phyloP scores from a whole-genome alignment of 2,888 invertebrate genomes.

The Andrena camellia region DNA sequence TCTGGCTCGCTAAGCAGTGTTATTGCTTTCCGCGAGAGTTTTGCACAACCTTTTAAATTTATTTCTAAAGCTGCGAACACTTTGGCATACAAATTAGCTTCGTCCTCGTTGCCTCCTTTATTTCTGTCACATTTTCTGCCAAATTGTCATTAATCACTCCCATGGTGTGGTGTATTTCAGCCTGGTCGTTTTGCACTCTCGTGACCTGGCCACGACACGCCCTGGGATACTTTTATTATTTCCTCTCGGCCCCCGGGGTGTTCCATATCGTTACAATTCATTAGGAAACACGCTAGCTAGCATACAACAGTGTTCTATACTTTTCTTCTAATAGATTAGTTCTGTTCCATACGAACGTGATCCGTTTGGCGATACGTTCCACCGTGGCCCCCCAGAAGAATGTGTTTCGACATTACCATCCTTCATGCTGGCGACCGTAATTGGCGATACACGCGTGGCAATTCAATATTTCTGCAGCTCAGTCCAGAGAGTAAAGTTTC shows the following conservation, averaged over 20 bases:
- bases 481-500: too few species aligned
- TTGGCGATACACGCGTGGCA: too few species aligned
- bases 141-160: constrained; percentile 66
- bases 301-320: constrained; percentile 31
- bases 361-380: neutral
- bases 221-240: constrained; percentile 71
- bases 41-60: too few species aligned
- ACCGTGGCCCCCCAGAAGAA: neutral
- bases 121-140: constrained; percentile 8
- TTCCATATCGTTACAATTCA: constrained; percentile 77
- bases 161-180: constrained; percentile 55
- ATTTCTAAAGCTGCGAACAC: too few species aligned
- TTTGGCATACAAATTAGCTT: too few species aligned
- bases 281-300: constrained; percentile 71
- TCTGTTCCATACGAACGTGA: constrained; percentile 10
- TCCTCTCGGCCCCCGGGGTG: constrained; percentile 65
- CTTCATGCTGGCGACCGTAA: too few species aligned
- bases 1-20: too few species aligned
- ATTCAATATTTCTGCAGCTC: too few species aligned
- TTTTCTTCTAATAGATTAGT: constrained; percentile 46
- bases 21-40: too few species aligned
- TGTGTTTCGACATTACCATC: too few species aligned
- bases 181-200: constrained; percentile 60
- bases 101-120: too few species aligned
- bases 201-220: constrained; percentile 68